Evolutionary conservation across 2,797 vertebrate species (phyloP).

Genomic region (Falco concolor): DNA sequence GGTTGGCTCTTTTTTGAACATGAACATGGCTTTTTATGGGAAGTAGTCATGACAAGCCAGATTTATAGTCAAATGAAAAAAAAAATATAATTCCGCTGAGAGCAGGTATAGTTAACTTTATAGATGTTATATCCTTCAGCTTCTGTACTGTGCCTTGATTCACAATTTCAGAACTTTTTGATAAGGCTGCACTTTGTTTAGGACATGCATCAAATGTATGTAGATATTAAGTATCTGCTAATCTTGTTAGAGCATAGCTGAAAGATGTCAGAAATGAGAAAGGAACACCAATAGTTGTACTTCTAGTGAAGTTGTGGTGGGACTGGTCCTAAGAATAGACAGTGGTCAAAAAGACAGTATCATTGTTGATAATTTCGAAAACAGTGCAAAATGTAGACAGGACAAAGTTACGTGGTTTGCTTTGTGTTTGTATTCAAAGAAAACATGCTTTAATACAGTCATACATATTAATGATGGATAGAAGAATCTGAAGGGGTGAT

Average conservation of each 20-base stretch:
- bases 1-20: background rate
- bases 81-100: background rate
- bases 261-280: background rate
- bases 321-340: background rate
- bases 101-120: background rate
- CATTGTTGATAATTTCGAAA: background rate
- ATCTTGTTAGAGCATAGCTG: background rate
- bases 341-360: background rate
- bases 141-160: background rate
- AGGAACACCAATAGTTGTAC: background rate
- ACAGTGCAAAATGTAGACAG: background rate
- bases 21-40: accelerated
- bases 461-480: background rate
- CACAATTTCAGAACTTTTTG: background rate
- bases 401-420: background rate
- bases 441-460: background rate
- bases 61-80: background rate
- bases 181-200: background rate
- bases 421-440: background rate
- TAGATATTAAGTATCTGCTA: background rate
- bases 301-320: background rate
- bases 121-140: background rate
- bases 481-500: background rate
- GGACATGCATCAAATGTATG: background rate
- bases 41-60: background rate